phyloP scores from a whole-genome alignment of 2,113 vertebrate genomes.

The Cyprinodon brontotheroides region DNA sequence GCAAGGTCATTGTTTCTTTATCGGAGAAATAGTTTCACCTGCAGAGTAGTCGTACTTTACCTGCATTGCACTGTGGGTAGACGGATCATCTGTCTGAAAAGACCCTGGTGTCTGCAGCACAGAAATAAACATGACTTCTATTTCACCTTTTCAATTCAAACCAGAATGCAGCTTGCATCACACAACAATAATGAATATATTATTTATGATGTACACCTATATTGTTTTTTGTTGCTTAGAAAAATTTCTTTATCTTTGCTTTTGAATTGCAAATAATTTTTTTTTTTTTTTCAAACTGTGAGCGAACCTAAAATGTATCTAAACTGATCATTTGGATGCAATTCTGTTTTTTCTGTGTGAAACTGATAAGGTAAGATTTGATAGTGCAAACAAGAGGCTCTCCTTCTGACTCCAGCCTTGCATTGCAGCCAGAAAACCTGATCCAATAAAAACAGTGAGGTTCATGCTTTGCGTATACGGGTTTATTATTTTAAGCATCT shows the following conservation, averaged over 20 bases:
- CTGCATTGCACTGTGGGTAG: background rate
- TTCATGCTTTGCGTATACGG: background rate
- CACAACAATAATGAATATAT: background rate
- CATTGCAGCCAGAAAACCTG: background rate
- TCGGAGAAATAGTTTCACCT: background rate
- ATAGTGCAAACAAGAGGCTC: background rate
- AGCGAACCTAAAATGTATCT: too few species aligned
- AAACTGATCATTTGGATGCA: background rate
- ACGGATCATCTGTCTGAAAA: background rate
- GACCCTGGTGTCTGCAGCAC: background rate
- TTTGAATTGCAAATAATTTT: too few species aligned
- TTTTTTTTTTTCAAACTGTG: background rate
- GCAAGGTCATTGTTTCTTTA: background rate
- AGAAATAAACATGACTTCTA: background rate
- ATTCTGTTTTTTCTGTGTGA: background rate
- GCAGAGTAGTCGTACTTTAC: background rate
- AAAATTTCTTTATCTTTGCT: background rate
- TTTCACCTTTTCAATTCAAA: background rate
- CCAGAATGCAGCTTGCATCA: background rate
- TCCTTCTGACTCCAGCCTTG: background rate
- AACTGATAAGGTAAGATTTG: background rate
- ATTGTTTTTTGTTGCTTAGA: background rate
- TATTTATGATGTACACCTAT: background rate
- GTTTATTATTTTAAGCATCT: constrained; percentile 40
- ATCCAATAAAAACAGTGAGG: constrained; percentile 14